A percentile compares a stretch with the other conserved stretches of the same genome.
phyloP scores from a whole-genome alignment of 2,113 vertebrate genomes.

The Morone chrysops region DNA sequence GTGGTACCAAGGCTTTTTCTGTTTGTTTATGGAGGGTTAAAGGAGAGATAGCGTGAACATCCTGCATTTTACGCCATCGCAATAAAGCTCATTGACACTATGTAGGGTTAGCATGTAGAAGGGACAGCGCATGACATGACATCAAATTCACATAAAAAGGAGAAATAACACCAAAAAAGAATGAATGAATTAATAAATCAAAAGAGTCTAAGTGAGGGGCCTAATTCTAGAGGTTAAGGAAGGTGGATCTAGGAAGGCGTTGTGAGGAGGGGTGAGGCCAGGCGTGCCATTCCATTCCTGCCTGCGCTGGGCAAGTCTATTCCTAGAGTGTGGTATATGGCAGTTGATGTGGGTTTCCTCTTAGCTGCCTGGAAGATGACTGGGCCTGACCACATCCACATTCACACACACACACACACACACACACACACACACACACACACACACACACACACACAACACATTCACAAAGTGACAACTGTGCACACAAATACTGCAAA shows the following conservation, averaged over 20 bases:
- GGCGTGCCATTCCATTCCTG: slow-evolving; percentile 79
- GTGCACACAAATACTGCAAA: neutral
- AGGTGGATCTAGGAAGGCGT: slow-evolving; percentile 33
- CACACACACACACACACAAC: neutral
- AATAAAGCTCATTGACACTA: neutral
- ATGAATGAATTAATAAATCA: neutral
- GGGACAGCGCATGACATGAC: no score
- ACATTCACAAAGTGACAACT: slow-evolving; percentile 2
- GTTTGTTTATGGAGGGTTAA: neutral
- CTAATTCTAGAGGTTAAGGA: neutral
- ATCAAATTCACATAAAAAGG: neutral
- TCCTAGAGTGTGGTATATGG: slow-evolving; percentile 87
- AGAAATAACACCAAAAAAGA: neutral
- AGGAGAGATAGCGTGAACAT: no score
- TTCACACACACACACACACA: slow-evolving; percentile 63
- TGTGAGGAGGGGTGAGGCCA: slow-evolving; percentile 63
- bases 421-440: slow-evolving; percentile 12
- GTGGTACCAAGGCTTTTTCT: no score
- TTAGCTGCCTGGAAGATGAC: slow-evolving; percentile 97
- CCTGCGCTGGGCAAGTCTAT: slow-evolving; percentile 76
- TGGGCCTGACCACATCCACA: slow-evolving; percentile 97
- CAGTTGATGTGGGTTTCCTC: slow-evolving; percentile 99
- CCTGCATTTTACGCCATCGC: neutral
- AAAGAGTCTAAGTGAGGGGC: neutral
- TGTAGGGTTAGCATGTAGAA: neutral